phyloP scores from a whole-genome alignment of 2,888 invertebrate genomes.

The Netelia melanura region DNA sequence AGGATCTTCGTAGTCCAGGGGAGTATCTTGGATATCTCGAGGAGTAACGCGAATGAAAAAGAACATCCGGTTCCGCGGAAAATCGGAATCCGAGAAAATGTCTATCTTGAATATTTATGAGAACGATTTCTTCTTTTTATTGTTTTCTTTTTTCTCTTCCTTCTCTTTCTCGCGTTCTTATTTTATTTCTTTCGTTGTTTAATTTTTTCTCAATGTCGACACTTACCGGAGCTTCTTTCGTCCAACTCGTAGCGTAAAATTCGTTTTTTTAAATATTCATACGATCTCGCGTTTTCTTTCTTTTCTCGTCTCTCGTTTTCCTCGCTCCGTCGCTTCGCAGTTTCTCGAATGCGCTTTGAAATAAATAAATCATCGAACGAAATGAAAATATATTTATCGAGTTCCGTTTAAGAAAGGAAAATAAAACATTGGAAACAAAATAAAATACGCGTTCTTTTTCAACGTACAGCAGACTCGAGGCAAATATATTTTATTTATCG shows the following conservation, averaged over 20 bases:
- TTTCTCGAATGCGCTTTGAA: too few species aligned
- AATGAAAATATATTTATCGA: too few species aligned
- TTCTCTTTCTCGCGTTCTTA: constrained; percentile 26
- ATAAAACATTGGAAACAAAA: too few species aligned
- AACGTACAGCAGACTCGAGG: too few species aligned
- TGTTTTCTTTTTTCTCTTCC: neutral
- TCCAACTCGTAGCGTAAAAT: neutral
- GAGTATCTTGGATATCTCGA: constrained; percentile 25
- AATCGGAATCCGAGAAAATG: neutral
- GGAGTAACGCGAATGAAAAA: constrained; percentile 6
- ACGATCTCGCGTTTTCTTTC: neutral
- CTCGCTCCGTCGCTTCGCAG: neutral
- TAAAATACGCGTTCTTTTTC: too few species aligned
- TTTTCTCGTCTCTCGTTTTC: neutral
- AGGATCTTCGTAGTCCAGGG: neutral
- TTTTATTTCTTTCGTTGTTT: neutral
- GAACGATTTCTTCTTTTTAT: constrained; percentile 10
- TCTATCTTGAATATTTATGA: constrained; percentile 54
- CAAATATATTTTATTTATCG: too few species aligned
- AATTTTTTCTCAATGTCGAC: neutral
- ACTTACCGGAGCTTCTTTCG: neutral
- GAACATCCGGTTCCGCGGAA: constrained; percentile 15
- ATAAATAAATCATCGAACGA: too few species aligned
- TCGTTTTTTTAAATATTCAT: constrained; percentile 12
- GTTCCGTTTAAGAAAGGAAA: too few species aligned